These are phyloP conservation scores for Eilema depressum DNA, from an alignment of 2,888 invertebrate genomes.

Conservation along the genomic window DNA sequence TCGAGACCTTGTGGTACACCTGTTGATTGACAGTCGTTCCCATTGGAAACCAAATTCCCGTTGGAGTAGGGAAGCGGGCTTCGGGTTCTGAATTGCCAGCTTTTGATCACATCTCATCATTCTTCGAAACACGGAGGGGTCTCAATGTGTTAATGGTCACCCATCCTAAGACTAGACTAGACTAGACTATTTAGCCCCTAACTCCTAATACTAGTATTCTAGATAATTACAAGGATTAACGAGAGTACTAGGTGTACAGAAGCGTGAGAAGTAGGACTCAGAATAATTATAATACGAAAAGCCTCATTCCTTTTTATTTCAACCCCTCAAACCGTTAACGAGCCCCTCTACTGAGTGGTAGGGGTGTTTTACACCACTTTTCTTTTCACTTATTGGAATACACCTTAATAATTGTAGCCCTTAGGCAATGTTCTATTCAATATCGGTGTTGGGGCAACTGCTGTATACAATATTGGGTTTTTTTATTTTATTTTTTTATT, in stretches of 20 bases:
- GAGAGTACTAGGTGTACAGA: background rate
- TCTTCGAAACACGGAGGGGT: no score
- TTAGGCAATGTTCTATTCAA: background rate
- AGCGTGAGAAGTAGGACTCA: conserved; percentile 1
- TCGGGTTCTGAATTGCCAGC: no score
- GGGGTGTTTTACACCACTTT: conserved; percentile 5
- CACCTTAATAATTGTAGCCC: background rate
- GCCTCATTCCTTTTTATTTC: background rate
- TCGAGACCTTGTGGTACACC: no score
- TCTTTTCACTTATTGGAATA: background rate
- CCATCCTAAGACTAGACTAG: no score
- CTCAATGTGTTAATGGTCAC: no score
- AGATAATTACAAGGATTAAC: no score
- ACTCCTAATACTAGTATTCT: no score
- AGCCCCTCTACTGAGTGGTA: background rate
- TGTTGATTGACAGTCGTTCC: no score
- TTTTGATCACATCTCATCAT: no score
- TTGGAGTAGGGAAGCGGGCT: no score
- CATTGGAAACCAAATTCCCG: no score
- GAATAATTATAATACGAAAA: background rate
- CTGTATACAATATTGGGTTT: background rate
- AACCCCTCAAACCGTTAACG: background rate
- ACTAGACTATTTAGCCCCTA: no score
- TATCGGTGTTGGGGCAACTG: background rate
- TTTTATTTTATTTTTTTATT: background rate